Percentiles rank a stretch among this genome's conserved stretches.
phyloP scores from a whole-genome alignment of 2,797 vertebrate genomes.

The Pseudochromis fuscus region DNA sequence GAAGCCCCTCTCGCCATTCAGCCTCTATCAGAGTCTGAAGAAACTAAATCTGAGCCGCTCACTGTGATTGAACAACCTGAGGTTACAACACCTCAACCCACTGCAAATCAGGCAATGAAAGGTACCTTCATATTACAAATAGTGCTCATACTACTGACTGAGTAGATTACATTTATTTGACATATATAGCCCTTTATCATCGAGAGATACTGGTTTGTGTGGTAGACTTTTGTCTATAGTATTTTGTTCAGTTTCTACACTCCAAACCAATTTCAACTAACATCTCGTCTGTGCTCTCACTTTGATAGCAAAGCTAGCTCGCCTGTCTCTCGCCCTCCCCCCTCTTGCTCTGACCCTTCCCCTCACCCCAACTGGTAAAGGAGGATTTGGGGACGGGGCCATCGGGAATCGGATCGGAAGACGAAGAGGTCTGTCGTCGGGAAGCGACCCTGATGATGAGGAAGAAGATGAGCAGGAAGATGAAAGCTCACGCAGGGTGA shows the following conservation, averaged over 20 bases:
- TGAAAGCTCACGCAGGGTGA: conserved; percentile 86
- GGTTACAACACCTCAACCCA: conserved; percentile 80
- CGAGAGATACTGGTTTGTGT: no score
- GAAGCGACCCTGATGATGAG: conserved; percentile 85
- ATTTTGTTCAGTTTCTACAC: no score
- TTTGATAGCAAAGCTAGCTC: conserved; percentile 89
- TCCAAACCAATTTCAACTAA: no score
- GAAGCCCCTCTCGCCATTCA: conserved; percentile 35
- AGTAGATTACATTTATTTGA: background rate
- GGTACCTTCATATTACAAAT: conserved; percentile 64
- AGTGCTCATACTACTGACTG: background rate
- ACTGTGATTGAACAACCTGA: conserved; percentile 84
- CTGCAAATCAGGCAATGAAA: conserved; percentile 88
- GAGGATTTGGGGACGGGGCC: conserved; percentile 88
- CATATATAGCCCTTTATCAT: no score
- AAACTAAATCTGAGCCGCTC: conserved; percentile 69
- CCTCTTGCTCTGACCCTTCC: conserved; percentile 92
- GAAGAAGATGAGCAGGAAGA: conserved; percentile 86
- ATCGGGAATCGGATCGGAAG: conserved; percentile 83
- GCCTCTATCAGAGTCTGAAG: conserved; percentile 48
- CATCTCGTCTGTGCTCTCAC: conserved; percentile 19
- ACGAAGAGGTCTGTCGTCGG: conserved; percentile 82
- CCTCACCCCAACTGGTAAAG: conserved; percentile 84
- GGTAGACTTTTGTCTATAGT: no score
- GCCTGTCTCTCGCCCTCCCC: conserved; percentile 92